Evolutionary conservation across 2,797 vertebrate genomes (phyloP), one percentile per base, ranked within the genome.

Genomic region (Phylloscopus collybita): DNA sequence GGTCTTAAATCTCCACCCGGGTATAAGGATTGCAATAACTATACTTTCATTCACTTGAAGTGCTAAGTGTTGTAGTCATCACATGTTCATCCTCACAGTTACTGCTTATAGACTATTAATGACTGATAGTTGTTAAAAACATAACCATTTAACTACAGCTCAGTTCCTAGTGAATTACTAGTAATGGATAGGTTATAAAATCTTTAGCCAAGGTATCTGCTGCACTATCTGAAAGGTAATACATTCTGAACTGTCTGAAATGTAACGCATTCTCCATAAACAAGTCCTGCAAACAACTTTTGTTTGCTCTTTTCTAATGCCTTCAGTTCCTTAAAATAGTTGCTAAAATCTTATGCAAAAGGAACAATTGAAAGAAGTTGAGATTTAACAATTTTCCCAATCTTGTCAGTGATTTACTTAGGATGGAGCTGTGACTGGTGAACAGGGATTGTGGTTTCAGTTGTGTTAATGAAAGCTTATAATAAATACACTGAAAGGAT

Each of bases 1-100:
- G 70, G 76, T 70, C 81, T 96, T 81, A 76, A 80, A 95, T 71
- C 64, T 96, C 80, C 34, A 65, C 44, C 30, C 42, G 49, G 34
- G 27, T 40, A 51, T 73, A 92, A 93, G 89, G 45, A 93, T 95
- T 95, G 92, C 53, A 89, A 62, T 93, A 85, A 79, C 92, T 93
- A 14, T 45, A 53, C 36, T 83, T 96, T 64, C 64, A 80, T 97
- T 85, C 74, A 83, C 80, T 72, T 88, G 60, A 97, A 96, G 84
- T 92, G 88, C 61, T 96, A 86, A 96, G 80, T 84, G 80, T 61
- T 84, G 47, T 78, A 92, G 93, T 97, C 92, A 97, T 97, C 85
- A 95, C 97, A 89, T 97, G 84, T 70, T 97, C 90, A 20, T 22
- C 62, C 51, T 56, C 53, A 73, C 56, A 42, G 72, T 91, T 95